phyloP scores from a whole-genome alignment of 1,140 invertebrate genomes.

The Himalopsyche phryganea region DNA sequence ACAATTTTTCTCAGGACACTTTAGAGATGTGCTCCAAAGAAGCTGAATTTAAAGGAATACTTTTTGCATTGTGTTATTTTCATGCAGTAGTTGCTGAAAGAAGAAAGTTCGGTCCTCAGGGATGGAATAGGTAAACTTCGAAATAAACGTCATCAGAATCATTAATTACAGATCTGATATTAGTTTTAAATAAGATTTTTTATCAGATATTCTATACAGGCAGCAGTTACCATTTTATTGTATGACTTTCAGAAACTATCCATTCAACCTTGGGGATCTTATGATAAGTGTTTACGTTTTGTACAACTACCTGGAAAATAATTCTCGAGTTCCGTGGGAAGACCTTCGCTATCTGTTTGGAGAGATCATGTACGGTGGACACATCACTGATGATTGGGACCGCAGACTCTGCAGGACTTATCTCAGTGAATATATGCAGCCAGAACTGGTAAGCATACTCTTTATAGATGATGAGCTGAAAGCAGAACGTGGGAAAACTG shows the following conservation, averaged over 20 bases:
- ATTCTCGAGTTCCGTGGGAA: slow-evolving; percentile 85
- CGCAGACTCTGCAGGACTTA: slow-evolving; percentile 82
- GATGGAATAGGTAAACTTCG: slow-evolving; percentile 81
- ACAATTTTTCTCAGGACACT: slow-evolving; percentile 92
- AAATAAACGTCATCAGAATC: neutral
- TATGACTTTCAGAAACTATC: slow-evolving; percentile 56
- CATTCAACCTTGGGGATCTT: slow-evolving; percentile 81
- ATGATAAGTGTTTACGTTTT: slow-evolving; percentile 90
- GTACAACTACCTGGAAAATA: slow-evolving; percentile 90
- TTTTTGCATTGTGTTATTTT: slow-evolving; percentile 93
- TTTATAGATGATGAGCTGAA: too few relatives aligned
- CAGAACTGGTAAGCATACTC: slow-evolving; percentile 65
- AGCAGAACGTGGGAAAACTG: too few relatives aligned
- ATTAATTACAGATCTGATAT: neutral
- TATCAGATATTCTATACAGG: neutral
- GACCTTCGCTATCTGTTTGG: slow-evolving; percentile 91
- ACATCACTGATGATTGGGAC: slow-evolving; percentile 97
- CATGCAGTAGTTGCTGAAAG: slow-evolving; percentile 92
- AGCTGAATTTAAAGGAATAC: slow-evolving; percentile 87
- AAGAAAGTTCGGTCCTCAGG: slow-evolving; percentile 91
- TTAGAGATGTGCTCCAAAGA: slow-evolving; percentile 91
- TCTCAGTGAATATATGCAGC: slow-evolving; percentile 82
- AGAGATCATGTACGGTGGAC: slow-evolving; percentile 96
- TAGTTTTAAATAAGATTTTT: neutral
- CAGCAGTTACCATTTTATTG: neutral